Base-by-base conservation (phyloP, 2,113 vertebrate genomes). In the Neopipo cinnamomea region DNA sequence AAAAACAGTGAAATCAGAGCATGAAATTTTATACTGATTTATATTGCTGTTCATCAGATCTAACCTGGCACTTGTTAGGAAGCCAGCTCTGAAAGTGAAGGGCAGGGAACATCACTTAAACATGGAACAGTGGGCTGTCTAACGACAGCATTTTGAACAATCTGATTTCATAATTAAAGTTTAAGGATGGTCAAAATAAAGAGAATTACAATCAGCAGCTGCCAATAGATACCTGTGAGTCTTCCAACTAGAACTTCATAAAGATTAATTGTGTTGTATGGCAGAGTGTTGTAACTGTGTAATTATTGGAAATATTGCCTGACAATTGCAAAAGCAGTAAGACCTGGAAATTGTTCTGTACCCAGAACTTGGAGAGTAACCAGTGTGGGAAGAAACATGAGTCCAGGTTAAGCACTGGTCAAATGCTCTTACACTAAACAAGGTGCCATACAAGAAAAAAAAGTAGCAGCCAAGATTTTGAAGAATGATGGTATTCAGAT, bases 81-180 rank as follows among this genome's bases (percentile, higher is more conserved):
- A 96, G 62, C 42, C 52, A 42, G 25, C 27, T 88, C 31, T 20
- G 12, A 31, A n/a, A 83, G 12, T 24, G 70, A 62, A 94, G 56
- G 41, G 35, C 77, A 86, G 77, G 82, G 9, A 95, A 20, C 31
- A 56, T 74, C 56, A 47, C 59, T 83, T 88, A 56, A 87, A 83
- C 30, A 35, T 65, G 52, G 37, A 91, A 78, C 39, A 66, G 25
- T n/a, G 22, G 25, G 21, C n/a, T 67, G 35, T 41, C 37, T 63
- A 58, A 37, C 30, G 23, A 35, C 2, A 18, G 58, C 41, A 61
- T 88, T 93, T 78, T n/a, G 77, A 75, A 86, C 41, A 92, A 85
- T 52, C 68, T 93, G 67, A 92, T 88, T 96, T 87, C 27, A 61
- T 79, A 85, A 92, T 85, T 95, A 75, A 89, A 95, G 74, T 78